A percentile compares a stretch with the other conserved stretches of the same genome.
Conservation (phyloP, 2,113 vertebrate species). For the Phylloscopus whistleri region DNA sequence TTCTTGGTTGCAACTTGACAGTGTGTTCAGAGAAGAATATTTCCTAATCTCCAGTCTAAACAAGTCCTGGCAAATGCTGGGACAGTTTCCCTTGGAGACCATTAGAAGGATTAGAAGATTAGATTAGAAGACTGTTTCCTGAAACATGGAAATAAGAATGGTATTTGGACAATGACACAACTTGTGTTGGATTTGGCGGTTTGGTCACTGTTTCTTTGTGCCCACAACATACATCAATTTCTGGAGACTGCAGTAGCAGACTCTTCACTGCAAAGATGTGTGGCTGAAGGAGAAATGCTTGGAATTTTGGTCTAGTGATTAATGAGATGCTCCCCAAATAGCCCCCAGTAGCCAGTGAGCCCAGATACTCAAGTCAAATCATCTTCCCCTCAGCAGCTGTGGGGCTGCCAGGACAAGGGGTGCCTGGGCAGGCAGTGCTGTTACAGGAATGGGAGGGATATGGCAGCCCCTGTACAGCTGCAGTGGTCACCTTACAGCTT, state of each 20-base stretch:
- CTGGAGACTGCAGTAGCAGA: neutral
- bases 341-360: neutral
- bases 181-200: neutral
- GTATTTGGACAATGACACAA: neutral
- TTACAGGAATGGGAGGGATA: neutral
- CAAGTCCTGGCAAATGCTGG: neutral
- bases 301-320: neutral
- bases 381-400: fast-evolving
- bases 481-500: neutral
- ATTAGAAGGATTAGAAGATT: neutral
- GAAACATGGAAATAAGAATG: neutral
- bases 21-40: neutral
- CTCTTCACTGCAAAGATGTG: fast-evolving
- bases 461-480: fast-evolving
- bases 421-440: neutral
- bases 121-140: neutral
- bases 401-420: fast-evolving
- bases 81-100: neutral
- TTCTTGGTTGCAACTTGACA: neutral
- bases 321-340: neutral
- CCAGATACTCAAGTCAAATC: neutral
- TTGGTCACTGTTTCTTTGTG: neutral
- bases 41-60: neutral
- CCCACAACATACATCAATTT: neutral
- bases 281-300: neutral